phyloP scores from a whole-genome alignment of 2,797 vertebrate species.

The Typhlichthys subterraneus region DNA sequence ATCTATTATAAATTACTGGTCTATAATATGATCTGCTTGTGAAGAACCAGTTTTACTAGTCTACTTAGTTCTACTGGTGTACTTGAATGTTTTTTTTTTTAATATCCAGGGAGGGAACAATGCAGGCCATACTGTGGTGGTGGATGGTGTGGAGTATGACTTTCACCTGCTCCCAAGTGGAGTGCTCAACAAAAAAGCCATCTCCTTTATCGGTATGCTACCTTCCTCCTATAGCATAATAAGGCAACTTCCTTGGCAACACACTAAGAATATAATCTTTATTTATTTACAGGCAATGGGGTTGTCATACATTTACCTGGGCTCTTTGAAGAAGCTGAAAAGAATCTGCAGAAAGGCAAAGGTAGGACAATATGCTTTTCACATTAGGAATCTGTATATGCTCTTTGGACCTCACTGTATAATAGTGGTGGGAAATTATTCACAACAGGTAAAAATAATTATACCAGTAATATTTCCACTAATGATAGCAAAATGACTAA shows the following conservation, averaged over 20 bases:
- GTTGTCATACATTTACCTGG: conserved; percentile 85
- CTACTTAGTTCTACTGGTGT: not conserved
- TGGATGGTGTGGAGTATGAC: conserved; percentile 83
- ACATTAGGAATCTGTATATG: not conserved
- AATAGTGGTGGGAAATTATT: too few species aligned
- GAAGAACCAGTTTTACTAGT: not conserved
- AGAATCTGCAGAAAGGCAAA: conserved; percentile 81
- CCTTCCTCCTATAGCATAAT: rapidly evolving
- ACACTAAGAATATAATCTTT: not conserved
- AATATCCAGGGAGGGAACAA: conserved; percentile 82
- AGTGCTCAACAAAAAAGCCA: conserved; percentile 82
- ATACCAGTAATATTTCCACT: too few species aligned
- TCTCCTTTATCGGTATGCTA: conserved; percentile 80
- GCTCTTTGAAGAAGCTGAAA: conserved; percentile 83
- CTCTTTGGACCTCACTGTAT: too few species aligned
- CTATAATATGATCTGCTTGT: not conserved
- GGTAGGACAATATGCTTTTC: conserved; percentile 52
- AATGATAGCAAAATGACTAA: too few species aligned
- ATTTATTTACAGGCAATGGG: conserved; percentile 74
- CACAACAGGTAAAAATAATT: too few species aligned
- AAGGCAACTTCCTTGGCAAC: not conserved
- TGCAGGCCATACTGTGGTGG: conserved; percentile 84
- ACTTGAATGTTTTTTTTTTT: conserved; percentile 11
- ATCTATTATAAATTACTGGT: too few species aligned
- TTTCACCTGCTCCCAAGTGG: conserved; percentile 86